Percentiles rank a stretch among this genome's conserved stretches.
Evolutionary conservation across 2,888 invertebrate genomes (phyloP).

Genomic region (Rhabditoides inermis): DNA sequence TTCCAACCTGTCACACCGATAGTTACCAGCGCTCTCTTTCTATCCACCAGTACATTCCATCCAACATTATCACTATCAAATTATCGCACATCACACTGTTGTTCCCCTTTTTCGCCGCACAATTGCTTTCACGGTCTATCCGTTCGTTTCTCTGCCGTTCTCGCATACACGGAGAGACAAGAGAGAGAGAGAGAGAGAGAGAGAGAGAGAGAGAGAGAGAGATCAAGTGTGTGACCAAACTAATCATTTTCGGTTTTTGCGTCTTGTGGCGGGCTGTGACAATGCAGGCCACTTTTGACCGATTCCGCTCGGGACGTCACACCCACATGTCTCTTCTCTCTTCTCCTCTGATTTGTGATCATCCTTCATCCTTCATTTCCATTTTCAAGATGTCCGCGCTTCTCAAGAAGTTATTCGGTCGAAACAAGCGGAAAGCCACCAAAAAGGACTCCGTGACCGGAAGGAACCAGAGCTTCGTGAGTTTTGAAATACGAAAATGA

Average conservation of each 20-base stretch:
- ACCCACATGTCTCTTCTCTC: conserved; percentile 1
- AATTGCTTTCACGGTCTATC: background rate
- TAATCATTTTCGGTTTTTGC: no score
- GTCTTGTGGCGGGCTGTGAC: no score
- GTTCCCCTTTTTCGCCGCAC: no score
- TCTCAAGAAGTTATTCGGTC: conserved; percentile 39
- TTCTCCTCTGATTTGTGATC: background rate
- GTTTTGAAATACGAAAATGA: conserved; percentile 11
- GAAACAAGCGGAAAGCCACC: conserved; percentile 33
- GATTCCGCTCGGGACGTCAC: background rate
- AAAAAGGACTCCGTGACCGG: conserved; percentile 50
- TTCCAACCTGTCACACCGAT: no score
- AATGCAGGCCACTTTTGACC: no score
- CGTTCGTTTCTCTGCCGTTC: background rate
- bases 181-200: background rate
- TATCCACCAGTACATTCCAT: no score
- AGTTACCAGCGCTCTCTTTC: no score
- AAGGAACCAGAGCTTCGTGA: conserved; percentile 46
- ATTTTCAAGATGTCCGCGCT: conserved; percentile 12
- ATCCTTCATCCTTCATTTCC: background rate
- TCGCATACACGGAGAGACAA: background rate
- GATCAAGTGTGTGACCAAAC: background rate
- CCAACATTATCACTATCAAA: no score
- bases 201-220: background rate
- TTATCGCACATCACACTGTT: no score